phyloP scores from a whole-genome alignment of 2,797 vertebrate genomes.

The Falco columbarius region DNA sequence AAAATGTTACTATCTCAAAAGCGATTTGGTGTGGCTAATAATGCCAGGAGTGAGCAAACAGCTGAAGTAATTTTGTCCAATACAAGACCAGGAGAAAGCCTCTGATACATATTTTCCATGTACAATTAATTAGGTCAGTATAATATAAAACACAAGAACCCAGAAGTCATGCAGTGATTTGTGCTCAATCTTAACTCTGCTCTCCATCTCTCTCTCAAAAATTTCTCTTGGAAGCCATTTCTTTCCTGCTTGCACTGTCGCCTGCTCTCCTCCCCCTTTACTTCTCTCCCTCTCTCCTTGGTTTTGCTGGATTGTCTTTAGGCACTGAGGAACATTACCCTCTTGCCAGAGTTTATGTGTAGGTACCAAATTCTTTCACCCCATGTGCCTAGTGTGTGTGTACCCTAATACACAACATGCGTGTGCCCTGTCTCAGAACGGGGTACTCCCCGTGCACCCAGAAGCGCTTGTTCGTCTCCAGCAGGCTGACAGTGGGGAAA shows the following conservation, averaged over 20 bases:
- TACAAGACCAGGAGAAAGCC: not conserved
- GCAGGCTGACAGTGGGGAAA: not conserved
- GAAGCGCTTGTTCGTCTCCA: not conserved
- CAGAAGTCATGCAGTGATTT: slow-evolving; percentile 50
- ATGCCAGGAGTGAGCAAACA: not conserved
- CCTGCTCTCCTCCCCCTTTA: not conserved
- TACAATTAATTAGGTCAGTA: slow-evolving; percentile 40
- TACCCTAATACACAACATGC: not conserved
- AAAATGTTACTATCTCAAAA: not conserved
- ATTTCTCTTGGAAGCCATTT: not conserved
- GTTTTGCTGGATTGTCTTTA: not conserved
- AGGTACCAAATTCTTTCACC: not conserved
- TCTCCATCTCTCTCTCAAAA: not conserved
- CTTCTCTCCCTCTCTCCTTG: not conserved
- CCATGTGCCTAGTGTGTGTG: rapidly evolving
- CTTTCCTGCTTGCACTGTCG: not conserved
- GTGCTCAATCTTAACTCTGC: slow-evolving; percentile 27
- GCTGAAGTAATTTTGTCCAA: not conserved
- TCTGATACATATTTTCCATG: not conserved
- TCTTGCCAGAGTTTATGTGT: not conserved
- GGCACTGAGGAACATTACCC: not conserved
- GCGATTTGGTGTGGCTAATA: not conserved
- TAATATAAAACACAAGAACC: not conserved
- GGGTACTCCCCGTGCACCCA: rapidly evolving
- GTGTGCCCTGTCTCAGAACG: not conserved